phyloP scores from a whole-genome alignment of 2,797 vertebrate genomes.

The Anisognathus igniventris region DNA sequence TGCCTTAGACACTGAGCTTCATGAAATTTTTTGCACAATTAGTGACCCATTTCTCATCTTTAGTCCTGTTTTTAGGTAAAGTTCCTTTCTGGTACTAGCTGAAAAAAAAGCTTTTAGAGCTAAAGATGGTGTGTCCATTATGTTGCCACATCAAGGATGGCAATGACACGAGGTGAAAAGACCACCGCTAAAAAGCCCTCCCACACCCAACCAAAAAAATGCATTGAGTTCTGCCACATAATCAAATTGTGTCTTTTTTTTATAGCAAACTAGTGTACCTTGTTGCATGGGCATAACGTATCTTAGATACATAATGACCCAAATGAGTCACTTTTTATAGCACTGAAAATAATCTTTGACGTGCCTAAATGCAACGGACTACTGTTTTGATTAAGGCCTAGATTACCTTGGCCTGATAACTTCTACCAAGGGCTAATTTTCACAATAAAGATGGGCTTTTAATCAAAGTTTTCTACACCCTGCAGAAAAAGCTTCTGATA shows the following conservation, averaged over 20 bases:
- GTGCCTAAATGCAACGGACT: neutral
- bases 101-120: neutral
- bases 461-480: neutral
- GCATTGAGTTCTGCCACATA: neutral
- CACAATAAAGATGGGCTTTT: neutral
- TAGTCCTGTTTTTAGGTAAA: neutral
- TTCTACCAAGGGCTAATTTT: neutral
- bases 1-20: neutral
- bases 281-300: neutral
- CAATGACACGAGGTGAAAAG: neutral
- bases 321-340: neutral
- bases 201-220: neutral
- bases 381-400: neutral
- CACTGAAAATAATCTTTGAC: neutral
- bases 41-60: neutral
- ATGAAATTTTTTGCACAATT: neutral
- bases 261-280: neutral
- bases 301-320: neutral
- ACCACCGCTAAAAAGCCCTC: accelerated
- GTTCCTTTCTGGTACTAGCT: neutral
- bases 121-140: neutral
- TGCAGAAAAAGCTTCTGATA: neutral
- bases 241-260: neutral
- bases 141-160: neutral
- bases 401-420: neutral